Conservation (phyloP, 2,888 invertebrate species). For the Pammene aurita region DNA sequence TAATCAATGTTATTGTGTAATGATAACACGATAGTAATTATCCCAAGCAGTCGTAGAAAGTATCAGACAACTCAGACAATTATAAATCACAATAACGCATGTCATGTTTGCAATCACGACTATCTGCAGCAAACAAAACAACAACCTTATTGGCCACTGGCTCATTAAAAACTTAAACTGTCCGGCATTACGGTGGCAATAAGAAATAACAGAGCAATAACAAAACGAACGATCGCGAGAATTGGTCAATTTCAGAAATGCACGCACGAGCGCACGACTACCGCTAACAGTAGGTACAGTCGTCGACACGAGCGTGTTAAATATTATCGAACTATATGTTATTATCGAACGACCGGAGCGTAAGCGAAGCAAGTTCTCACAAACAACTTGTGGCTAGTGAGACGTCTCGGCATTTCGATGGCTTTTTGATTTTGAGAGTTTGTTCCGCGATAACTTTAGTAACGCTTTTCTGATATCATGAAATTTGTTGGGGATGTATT, state of each 20-base stretch:
- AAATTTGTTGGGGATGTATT: too few species aligned
- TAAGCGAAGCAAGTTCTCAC: too few species aligned
- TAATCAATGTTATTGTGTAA: conserved; percentile 3
- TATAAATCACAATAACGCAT: conserved; percentile 9
- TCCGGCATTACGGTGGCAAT: conserved; percentile 19
- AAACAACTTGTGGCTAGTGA: too few species aligned
- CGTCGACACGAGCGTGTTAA: neutral
- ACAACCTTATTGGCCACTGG: conserved; percentile 10
- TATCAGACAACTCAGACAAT: conserved; percentile 15
- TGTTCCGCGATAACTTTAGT: too few species aligned
- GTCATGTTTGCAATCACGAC: conserved; percentile 24
- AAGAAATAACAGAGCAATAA: conserved; percentile 37
- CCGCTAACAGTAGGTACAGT: neutral
- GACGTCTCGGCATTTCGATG: too few species aligned
- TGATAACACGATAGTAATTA: conserved; percentile 13
- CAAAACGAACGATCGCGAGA: conserved; percentile 33
- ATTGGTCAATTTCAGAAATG: conserved; percentile 41
- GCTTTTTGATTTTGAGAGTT: too few species aligned
- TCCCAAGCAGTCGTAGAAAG: conserved; percentile 19
- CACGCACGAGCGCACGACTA: conserved; percentile 39
- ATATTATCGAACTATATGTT: neutral
- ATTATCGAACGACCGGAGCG: too few species aligned
- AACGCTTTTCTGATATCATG: too few species aligned
- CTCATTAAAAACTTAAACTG: conserved; percentile 38
- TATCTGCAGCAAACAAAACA: conserved; percentile 19